Evolutionary conservation across 2,888 invertebrate species (phyloP).

Genomic region (Apeira syringaria): DNA sequence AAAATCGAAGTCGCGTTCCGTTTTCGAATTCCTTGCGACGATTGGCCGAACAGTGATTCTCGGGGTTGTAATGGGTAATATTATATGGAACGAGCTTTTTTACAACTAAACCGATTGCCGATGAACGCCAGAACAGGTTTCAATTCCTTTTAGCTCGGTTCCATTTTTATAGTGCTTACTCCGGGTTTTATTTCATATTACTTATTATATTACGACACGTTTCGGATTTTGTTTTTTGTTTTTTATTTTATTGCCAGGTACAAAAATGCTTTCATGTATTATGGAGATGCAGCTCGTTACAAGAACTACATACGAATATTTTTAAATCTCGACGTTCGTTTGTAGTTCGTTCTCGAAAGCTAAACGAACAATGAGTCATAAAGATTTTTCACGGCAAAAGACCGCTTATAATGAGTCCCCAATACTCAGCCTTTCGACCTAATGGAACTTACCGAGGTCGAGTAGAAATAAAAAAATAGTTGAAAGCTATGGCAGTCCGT

Average conservation of each 20-base stretch:
- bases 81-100: conserved; percentile 80
- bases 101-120: conserved; percentile 77
- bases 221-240: conserved; percentile 47
- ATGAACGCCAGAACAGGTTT: conserved; percentile 64
- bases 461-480: conserved; percentile 64
- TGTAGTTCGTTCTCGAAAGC: conserved; percentile 55
- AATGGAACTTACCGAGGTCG: conserved; percentile 72
- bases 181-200: conserved; percentile 68
- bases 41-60: conserved; percentile 75
- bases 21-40: conserved; percentile 66
- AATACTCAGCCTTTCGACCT: conserved; percentile 66
- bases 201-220: conserved; percentile 70
- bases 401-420: conserved; percentile 70
- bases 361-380: conserved; percentile 75
- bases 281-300: conserved; percentile 23
- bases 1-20: conserved; percentile 65
- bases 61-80: conserved; percentile 80
- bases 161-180: conserved; percentile 73
- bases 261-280: conserved; percentile 11
- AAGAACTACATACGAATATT: conserved; percentile 30
- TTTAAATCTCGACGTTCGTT: conserved; percentile 10
- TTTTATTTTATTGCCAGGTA: conserved; percentile 27
- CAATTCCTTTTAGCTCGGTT: conserved; percentile 67
- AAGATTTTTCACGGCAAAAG: conserved; percentile 66
- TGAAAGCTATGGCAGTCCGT: conserved; percentile 78